Conservation (phyloP, 64 coral and sea anemone species). For the Orbicella faveolata region DNA sequence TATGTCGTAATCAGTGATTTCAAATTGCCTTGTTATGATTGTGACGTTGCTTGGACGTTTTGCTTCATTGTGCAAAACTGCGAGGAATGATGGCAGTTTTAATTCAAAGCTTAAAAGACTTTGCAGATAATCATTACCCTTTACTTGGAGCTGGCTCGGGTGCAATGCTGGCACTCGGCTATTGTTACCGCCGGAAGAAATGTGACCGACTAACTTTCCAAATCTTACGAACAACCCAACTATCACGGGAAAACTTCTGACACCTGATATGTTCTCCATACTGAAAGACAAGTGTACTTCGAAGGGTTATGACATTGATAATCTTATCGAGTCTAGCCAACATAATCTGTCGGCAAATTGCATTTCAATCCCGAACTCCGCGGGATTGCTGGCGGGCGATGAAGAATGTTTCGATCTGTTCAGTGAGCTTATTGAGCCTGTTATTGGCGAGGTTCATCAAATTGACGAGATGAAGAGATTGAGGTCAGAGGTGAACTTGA, state of each 20-base stretch:
- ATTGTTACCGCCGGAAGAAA: background rate
- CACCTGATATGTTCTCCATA: background rate
- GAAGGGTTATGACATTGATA: background rate
- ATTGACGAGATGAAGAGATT: background rate
- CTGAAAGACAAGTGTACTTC: conserved; percentile 1
- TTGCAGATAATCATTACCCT: background rate
- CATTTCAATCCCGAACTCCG: background rate
- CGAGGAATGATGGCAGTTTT: background rate
- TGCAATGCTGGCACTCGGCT: background rate
- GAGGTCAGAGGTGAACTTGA: background rate
- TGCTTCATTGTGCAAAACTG: background rate
- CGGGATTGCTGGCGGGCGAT: conserved; percentile 33
- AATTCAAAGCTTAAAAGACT: background rate
- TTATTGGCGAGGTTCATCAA: background rate
- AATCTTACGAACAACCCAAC: background rate
- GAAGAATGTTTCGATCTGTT: conserved; percentile 49
- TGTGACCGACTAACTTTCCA: background rate
- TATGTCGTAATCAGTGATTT: background rate
- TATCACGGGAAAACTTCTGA: background rate
- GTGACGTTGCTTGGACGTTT: background rate
- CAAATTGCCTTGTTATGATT: background rate
- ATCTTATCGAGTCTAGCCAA: background rate
- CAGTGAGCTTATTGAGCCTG: conserved; percentile 42
- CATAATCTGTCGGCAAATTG: background rate
- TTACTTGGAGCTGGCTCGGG: background rate